Percentiles rank a stretch among this genome's conserved stretches.
Evolutionary conservation across 2,113 vertebrate species (phyloP).

Genomic region (Panthera tigris): DNA sequence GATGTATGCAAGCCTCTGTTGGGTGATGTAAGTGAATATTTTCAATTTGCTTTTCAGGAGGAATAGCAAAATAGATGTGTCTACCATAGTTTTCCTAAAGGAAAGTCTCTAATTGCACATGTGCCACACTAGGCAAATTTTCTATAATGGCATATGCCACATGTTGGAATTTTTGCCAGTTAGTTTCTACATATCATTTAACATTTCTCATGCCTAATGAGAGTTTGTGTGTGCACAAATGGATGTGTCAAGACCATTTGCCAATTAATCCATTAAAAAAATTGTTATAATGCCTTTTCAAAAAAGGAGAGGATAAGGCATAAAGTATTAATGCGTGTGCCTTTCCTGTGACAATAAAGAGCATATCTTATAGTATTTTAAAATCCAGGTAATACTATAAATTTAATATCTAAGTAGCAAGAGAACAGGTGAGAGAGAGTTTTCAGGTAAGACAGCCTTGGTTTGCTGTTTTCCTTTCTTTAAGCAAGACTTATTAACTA

Average conservation of each 20-base stretch:
- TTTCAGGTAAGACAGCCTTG: neutral
- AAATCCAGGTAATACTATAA: neutral
- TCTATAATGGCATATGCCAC: neutral
- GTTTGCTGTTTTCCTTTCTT: neutral
- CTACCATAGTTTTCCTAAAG: neutral
- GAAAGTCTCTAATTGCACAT: neutral
- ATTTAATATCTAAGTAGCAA: neutral
- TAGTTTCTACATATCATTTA: neutral
- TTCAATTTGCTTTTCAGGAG: neutral
- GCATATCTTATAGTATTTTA: neutral
- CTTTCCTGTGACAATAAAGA: neutral
- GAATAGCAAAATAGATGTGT: neutral
- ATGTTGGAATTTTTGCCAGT: neutral
- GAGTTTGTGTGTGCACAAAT: neutral
- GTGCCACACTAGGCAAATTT: neutral
- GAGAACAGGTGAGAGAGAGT: neutral
- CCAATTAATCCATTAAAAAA: conserved; percentile 24
- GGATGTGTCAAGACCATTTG: neutral
- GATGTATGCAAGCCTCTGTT: neutral
- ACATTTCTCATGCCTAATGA: conserved; percentile 3
- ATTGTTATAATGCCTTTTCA: neutral
- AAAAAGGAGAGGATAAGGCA: neutral
- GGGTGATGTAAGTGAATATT: neutral
- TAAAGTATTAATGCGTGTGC: neutral
- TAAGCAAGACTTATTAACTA: neutral